Evolutionary conservation across 2,888 invertebrate genomes (phyloP).

Genomic region (Heteropelma amictum): DNA sequence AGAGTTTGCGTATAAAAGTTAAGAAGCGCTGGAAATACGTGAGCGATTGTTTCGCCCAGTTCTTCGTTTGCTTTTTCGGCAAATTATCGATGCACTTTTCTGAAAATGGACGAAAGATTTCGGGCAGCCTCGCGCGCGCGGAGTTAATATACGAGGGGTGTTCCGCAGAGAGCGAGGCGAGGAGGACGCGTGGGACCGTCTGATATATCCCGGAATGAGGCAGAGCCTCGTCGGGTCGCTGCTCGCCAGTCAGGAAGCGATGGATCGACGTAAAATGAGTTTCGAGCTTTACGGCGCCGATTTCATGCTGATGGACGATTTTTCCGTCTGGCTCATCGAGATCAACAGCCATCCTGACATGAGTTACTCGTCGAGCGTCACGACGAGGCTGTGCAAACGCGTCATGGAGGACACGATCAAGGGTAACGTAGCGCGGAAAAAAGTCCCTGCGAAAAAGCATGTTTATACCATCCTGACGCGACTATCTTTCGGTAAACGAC

Average conservation of each 20-base stretch:
- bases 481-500: too few relatives aligned
- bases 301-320: conserved; percentile 94
- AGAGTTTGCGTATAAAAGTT: too few relatives aligned
- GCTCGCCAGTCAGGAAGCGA: conserved; percentile 91
- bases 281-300: conserved; percentile 97
- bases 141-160: background rate
- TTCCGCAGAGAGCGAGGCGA: conserved; percentile 84
- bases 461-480: too few relatives aligned
- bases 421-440: conserved; percentile 81
- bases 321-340: conserved; percentile 95
- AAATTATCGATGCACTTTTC: too few relatives aligned
- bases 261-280: conserved; percentile 89
- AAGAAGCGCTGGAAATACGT: too few relatives aligned
- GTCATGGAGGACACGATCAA: conserved; percentile 94
- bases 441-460: too few relatives aligned
- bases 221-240: conserved; percentile 88
- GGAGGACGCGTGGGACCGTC: conserved; percentile 88
- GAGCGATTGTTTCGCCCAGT: too few relatives aligned
- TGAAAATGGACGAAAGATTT: background rate
- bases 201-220: conserved; percentile 94
- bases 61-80: too few relatives aligned
- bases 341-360: conserved; percentile 96
- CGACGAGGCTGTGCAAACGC: conserved; percentile 90
- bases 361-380: conserved; percentile 93
- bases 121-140: background rate